Evolutionary conservation across 2,888 invertebrate genomes (phyloP).

Genomic region (Platerodrilus igneus): DNA sequence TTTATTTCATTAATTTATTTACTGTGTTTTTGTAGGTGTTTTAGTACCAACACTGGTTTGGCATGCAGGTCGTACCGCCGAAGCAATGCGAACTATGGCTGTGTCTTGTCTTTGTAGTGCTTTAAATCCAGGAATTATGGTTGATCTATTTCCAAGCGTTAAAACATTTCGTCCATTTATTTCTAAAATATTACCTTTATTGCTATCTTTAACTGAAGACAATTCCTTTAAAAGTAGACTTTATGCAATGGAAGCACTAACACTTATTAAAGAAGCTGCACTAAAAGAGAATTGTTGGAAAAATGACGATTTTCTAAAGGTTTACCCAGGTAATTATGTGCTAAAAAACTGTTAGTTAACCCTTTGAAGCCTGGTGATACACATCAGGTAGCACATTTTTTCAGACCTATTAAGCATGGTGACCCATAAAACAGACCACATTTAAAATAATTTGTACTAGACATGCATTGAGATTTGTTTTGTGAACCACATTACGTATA

Average conservation of each 20-base stretch:
- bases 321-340: constrained; percentile 57
- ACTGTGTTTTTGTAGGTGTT: constrained; percentile 51
- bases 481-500: no score
- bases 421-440: no score
- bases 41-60: constrained; percentile 72
- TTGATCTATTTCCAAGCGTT: constrained; percentile 33
- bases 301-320: constrained; percentile 56
- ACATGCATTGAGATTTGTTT: no score
- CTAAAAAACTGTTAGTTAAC: no score
- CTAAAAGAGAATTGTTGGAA: constrained; percentile 43
- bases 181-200: constrained; percentile 52
- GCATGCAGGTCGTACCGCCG: constrained; percentile 72
- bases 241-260: constrained; percentile 56
- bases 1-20: no score
- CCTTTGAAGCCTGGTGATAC: no score
- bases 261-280: constrained; percentile 47
- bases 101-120: constrained; percentile 67
- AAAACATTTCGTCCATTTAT: constrained; percentile 28
- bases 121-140: constrained; percentile 47
- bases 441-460: no score
- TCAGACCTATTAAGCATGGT: no score
- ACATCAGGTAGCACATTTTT: no score
- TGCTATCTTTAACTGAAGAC: constrained; percentile 61
- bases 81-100: constrained; percentile 71
- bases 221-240: constrained; percentile 58